Base-by-base conservation (phyloP, 2,888 invertebrate species). In the Volucella zonaria region DNA sequence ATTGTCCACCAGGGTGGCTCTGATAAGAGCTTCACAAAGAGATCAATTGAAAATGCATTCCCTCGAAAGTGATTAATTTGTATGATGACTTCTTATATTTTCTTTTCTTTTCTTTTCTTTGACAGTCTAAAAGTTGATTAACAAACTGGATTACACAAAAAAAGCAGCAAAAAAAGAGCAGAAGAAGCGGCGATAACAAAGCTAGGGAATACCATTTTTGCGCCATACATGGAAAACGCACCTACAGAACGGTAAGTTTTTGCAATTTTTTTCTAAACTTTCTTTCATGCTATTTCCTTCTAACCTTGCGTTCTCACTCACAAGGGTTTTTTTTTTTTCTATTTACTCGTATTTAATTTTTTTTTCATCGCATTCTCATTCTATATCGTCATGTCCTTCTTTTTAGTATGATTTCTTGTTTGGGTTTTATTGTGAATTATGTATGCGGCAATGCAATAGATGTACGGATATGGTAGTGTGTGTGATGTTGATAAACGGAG, bases 201-300 rank as follows among this genome's bases (percentile, higher is more conserved):
- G 38, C 10, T 52, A 75, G 66, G 80, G 75, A 83, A 75, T 51
- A 75, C 43, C 14, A 75, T 67, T 82, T 42, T 71, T 58, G 51
- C 40, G 52, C 59, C 66, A 75, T 80, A 80, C 80, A 83, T 83
- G 83, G 83, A 83, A 83, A 83, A 80, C 83, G 75, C 83, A 80
- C 80, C 83, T 45, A 80, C 80, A 71, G 83, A 83, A 80, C 80
- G 80, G 83, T 83, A 61, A 83, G 83, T 83, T 23, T 12, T 51
- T 12, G 15, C 38, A 10, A 31, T 45, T 52, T n/a, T 3, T 45
- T 9, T 31, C 14, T 18, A 8, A 23, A 14, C 14, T 10, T 59
- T 45, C 14, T 54, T 56, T 52, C 18, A 40, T 43, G 43, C 12
- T 54, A 47, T 70, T 45, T 58, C 43, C 45, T 54, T 42, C 61